Evolutionary conservation across 2,113 vertebrate genomes (phyloP).

Genomic region (Serilophus lunatus): DNA sequence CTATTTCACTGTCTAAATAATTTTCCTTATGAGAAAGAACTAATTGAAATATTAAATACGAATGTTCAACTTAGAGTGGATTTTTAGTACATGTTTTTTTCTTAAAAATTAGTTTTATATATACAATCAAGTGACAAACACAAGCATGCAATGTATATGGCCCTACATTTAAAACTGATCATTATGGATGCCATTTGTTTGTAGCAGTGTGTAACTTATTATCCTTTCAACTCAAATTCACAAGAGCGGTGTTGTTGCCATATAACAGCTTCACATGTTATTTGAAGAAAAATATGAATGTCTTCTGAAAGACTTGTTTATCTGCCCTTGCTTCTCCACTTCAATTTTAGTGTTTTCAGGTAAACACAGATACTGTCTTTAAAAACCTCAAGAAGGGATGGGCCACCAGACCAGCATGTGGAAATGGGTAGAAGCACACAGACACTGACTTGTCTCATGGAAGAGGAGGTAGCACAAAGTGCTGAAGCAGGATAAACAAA

Average conservation of each 20-base stretch:
- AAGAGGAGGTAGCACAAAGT: background rate
- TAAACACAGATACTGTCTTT: background rate
- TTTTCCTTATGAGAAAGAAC: background rate
- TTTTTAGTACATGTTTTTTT: background rate
- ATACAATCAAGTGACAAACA: background rate
- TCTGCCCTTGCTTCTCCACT: background rate
- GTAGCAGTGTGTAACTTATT: background rate
- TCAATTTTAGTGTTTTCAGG: background rate
- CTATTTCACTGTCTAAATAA: background rate
- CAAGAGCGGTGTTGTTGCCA: background rate
- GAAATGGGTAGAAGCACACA: background rate
- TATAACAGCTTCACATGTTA: background rate
- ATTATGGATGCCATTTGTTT: background rate
- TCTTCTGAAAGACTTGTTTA: background rate
- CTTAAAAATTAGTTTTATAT: background rate
- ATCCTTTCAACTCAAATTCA: background rate
- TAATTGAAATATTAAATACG: background rate
- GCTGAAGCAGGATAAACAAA: background rate
- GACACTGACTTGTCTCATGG: background rate
- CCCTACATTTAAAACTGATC: background rate
- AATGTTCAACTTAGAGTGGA: background rate
- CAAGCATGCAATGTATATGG: background rate
- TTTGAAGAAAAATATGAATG: background rate
- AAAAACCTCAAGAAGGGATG: background rate
- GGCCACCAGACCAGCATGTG: background rate